Percentiles rank a stretch among this genome's conserved stretches.
Conservation (phyloP, 2,888 invertebrate genomes). For the Epicampocera succincta region DNA sequence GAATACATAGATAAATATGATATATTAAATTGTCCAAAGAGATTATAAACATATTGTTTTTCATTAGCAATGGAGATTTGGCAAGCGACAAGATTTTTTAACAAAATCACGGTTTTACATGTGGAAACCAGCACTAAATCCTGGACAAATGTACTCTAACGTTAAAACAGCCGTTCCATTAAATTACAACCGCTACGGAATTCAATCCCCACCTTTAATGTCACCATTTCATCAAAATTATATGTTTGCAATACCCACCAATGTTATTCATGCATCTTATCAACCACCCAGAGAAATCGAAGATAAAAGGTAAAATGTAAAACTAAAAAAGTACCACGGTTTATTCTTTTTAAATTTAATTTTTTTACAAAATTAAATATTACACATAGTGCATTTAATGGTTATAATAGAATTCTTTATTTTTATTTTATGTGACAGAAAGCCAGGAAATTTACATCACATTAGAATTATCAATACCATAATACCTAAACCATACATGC, state of each 20-base stretch:
- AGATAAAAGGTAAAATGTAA: conserved; percentile 51
- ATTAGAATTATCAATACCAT: conserved; percentile 63
- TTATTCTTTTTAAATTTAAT: too few relatives aligned
- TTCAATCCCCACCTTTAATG: conserved; percentile 36
- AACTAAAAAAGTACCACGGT: too few relatives aligned
- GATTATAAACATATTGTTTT: not conserved
- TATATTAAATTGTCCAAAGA: not conserved
- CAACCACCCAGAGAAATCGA: conserved; percentile 48
- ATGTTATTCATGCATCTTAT: conserved; percentile 53
- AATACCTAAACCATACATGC: conserved; percentile 61
- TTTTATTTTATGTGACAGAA: conserved; percentile 41
- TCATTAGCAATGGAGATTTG: conserved; percentile 55
- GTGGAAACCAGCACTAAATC: conserved; percentile 56
- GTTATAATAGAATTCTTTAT: too few relatives aligned
- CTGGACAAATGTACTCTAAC: conserved; percentile 41
- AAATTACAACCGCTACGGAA: conserved; percentile 52
- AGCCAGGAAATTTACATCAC: conserved; percentile 64
- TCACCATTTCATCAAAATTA: conserved; percentile 52
- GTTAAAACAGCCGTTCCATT: conserved; percentile 43
- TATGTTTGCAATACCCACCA: conserved; percentile 58
- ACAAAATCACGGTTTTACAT: conserved; percentile 50
- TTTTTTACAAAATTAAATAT: too few relatives aligned
- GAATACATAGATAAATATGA: too few relatives aligned
- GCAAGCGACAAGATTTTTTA: conserved; percentile 60
- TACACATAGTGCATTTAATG: too few relatives aligned